Conservation (phyloP, 1,140 invertebrate species). For the Atta colombica region DNA sequence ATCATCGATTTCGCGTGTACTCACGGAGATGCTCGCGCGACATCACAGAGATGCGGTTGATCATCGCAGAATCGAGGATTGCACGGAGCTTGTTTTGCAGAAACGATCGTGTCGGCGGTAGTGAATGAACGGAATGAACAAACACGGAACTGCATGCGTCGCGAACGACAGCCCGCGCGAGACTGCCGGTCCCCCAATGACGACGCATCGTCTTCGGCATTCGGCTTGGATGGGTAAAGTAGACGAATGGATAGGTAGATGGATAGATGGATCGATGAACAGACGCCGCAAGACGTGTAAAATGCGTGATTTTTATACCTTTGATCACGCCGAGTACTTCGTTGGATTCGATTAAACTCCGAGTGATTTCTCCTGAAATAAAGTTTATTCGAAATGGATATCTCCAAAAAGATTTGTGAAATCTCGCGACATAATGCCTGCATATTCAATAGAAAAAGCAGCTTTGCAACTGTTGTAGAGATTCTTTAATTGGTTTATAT, state of each 20-base stretch:
- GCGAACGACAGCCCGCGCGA: constrained; percentile 71
- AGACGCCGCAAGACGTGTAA: constrained; percentile 8
- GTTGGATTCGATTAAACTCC: neutral
- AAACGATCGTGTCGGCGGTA: neutral
- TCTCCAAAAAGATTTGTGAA: neutral
- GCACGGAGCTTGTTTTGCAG: constrained; percentile 3
- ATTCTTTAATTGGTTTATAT: no score
- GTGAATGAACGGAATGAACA: constrained; percentile 31
- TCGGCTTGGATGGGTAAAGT: constrained; percentile 68
- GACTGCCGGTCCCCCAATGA: constrained; percentile 68
- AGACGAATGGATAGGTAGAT: constrained; percentile 60
- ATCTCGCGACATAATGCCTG: neutral
- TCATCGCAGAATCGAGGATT: constrained; percentile 9
- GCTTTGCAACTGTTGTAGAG: no score
- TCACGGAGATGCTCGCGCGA: constrained; percentile 45
- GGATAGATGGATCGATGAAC: constrained; percentile 41
- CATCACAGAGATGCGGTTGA: constrained; percentile 3
- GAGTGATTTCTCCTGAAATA: neutral
- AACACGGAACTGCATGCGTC: constrained; percentile 67
- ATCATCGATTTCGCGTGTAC: constrained; percentile 31
- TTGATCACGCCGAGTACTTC: constrained; percentile 5
- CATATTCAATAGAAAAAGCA: no score
- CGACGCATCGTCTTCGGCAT: constrained; percentile 71
- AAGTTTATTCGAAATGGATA: neutral
- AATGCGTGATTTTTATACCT: neutral